Evolutionary conservation across 2,888 invertebrate species (phyloP).

Genomic region (Stenichneumon culpator): DNA sequence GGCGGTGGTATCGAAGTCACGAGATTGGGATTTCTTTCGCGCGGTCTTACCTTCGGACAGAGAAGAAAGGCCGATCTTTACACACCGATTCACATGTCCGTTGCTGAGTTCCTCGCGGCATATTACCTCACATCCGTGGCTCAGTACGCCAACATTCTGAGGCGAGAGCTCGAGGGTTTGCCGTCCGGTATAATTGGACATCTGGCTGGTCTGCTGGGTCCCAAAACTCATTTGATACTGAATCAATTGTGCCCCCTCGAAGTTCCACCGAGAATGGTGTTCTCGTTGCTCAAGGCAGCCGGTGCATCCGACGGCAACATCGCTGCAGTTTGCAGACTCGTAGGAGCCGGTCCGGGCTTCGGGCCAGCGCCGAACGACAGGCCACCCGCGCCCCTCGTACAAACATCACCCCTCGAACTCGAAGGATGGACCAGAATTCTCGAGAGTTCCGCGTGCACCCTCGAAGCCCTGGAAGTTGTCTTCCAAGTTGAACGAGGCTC

Average conservation of each 20-base stretch:
- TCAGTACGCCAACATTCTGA: slow-evolving; percentile 86
- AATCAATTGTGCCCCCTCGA: slow-evolving; percentile 86
- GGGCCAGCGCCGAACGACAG: slow-evolving; percentile 84
- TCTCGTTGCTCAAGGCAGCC: slow-evolving; percentile 86
- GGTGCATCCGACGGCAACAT: slow-evolving; percentile 86
- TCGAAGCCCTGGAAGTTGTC: slow-evolving; percentile 86
- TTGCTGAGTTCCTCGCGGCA: slow-evolving; percentile 87
- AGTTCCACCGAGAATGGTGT: slow-evolving; percentile 86
- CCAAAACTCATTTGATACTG: slow-evolving; percentile 86
- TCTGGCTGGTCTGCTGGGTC: slow-evolving; percentile 86
- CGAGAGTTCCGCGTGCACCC: slow-evolving; percentile 85
- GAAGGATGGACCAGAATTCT: slow-evolving; percentile 86
- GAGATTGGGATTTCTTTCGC: slow-evolving; percentile 85
- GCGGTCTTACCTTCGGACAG: slow-evolving; percentile 84
- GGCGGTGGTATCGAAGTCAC: slow-evolving; percentile 84
- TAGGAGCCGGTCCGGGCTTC: slow-evolving; percentile 85
- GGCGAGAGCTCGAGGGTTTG: slow-evolving; percentile 86
- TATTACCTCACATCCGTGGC: slow-evolving; percentile 87
- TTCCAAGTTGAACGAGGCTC: slow-evolving; percentile 85
- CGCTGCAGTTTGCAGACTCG: slow-evolving; percentile 86
- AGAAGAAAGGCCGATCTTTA: slow-evolving; percentile 85
- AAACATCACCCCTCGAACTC: slow-evolving; percentile 85
- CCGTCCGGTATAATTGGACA: slow-evolving; percentile 85
- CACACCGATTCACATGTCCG: slow-evolving; percentile 86
- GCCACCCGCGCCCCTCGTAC: slow-evolving; percentile 82